These are phyloP conservation scores for Opisthocomus hoazin DNA, from an alignment of 2,113 vertebrate genomes.

Conservation along the genomic window DNA sequence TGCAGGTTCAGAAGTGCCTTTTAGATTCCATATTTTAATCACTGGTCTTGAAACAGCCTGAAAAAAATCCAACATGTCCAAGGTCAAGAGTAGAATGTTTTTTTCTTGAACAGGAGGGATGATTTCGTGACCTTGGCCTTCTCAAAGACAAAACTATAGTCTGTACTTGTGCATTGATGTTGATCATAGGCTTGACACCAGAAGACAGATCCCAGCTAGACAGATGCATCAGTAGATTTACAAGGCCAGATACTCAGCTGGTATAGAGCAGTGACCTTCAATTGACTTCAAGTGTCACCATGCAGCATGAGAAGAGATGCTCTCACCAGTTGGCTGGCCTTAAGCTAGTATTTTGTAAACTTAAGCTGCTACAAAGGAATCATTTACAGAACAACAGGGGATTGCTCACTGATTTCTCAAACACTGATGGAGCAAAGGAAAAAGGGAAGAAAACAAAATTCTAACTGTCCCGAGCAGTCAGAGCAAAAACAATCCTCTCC, in stretches of 20 bases:
- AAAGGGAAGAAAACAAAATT: background rate
- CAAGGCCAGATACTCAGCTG: background rate
- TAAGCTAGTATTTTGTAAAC: background rate
- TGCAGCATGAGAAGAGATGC: background rate
- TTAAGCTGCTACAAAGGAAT: background rate
- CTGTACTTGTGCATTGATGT: background rate
- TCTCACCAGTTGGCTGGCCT: background rate
- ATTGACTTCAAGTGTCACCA: fast-evolving
- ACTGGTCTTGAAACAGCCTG: background rate
- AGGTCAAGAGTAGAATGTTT: background rate
- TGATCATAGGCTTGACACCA: background rate
- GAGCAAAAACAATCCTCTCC: background rate
- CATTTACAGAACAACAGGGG: background rate
- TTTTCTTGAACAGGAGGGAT: background rate
- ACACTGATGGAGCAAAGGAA: background rate
- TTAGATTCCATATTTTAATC: background rate
- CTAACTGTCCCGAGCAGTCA: background rate
- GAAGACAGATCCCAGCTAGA: background rate
- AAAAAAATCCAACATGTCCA: background rate
- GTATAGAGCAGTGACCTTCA: background rate
- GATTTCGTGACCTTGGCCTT: background rate
- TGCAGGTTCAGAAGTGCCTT: background rate
- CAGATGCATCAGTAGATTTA: background rate
- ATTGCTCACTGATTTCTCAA: background rate
- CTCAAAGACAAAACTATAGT: background rate